Percentiles rank a stretch among this genome's conserved stretches.
These are phyloP conservation scores for Xestoiulus laeticollis DNA, from an alignment of 2,888 invertebrate genomes.

Conservation along the genomic window DNA sequence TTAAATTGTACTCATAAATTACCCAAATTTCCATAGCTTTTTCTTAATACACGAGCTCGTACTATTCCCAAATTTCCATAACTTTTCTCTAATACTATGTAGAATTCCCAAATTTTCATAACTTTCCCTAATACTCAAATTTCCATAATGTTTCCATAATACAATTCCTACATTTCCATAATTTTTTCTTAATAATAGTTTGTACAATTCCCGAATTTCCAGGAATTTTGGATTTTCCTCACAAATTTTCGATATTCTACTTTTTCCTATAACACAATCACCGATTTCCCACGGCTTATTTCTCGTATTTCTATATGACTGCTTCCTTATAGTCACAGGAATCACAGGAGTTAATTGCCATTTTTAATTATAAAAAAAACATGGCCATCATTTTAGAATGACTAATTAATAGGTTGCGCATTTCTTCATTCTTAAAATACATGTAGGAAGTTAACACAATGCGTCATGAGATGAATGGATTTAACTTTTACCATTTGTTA, in stretches of 20 bases:
- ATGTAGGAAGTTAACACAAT: background rate
- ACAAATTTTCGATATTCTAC: background rate
- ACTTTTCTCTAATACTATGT: too few species aligned
- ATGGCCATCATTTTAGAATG: background rate
- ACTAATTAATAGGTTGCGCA: too few species aligned
- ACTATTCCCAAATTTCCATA: too few species aligned
- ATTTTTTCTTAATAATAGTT: background rate
- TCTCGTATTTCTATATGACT: too few species aligned
- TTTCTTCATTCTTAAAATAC: background rate
- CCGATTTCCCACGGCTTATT: background rate
- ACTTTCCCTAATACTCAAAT: background rate
- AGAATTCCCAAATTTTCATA: background rate
- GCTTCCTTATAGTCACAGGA: too few species aligned
- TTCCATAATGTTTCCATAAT: background rate
- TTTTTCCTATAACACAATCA: background rate
- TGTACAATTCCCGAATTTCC: background rate
- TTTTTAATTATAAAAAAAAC: background rate
- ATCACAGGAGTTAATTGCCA: too few species aligned
- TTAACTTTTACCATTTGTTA: constrained; percentile 74
- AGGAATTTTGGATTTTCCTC: background rate
- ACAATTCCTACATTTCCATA: background rate
- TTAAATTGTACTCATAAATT: background rate
- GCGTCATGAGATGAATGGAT: background rate
- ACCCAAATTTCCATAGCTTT: too few species aligned
- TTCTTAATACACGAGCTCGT: too few species aligned